Evolutionary conservation across 2,888 invertebrate species (phyloP), one percentile per base, ranked within the genome.

Genomic region (Catocala sponsa): DNA sequence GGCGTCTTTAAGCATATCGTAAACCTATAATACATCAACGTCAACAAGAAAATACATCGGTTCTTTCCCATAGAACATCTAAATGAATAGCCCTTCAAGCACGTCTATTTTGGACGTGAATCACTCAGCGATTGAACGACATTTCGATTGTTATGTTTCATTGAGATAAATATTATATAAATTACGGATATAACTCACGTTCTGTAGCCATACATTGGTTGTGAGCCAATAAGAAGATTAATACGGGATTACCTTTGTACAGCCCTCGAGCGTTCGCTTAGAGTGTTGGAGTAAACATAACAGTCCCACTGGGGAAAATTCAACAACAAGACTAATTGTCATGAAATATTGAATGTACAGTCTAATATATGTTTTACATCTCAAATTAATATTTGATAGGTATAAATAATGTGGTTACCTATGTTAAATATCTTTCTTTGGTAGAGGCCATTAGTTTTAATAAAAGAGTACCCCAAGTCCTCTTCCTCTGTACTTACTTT

Each of bases 1-100:
- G 65, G 47, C 61, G 57, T 63, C 70, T 75, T 67, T 71, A 59
- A 65, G 68, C 67, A 73, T 74, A 77, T 79, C 76, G 78, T 76
- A 70, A 68, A 70, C 75, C 77, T 65, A 59, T 75, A 71, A 90
- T 90, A 84, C 70, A 87, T 91, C 90, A 91, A 85, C 76, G 90
- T 89, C 90, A 79, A 60, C 65, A 56, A 59, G 66, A 63, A 25
- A 25, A 58, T 68, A n/a, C 70, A 72, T 79, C 79, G 75, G 68
- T 73, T 72, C 79, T 77, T 74, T 82, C 80, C 81, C 80, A 84
- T 83, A 82, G 82, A 86, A 78, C 72, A 68, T 54, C 48, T 33
- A 76, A 83, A 87, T 82, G 80, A 85, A 85, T 86, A 79, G 79
- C 63, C 75, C 76, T 76, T 84, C 83, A 74, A 80, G 72, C 72